Evolutionary conservation across 2,797 vertebrate species (phyloP).

Genomic region (Aythya fuligula): DNA sequence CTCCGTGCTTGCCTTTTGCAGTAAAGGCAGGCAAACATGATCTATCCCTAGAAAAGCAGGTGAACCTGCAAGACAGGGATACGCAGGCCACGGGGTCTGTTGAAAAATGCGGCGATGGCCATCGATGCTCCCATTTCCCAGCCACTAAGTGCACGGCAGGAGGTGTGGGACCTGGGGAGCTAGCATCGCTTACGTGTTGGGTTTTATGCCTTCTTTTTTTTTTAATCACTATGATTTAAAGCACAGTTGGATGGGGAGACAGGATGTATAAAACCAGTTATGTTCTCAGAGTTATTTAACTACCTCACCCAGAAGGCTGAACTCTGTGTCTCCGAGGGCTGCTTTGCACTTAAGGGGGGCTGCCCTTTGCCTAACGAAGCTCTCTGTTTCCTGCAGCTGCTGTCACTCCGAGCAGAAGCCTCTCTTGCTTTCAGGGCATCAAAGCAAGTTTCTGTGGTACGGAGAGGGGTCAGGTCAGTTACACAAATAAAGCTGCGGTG

Average conservation of each 20-base stretch:
- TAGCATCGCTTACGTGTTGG: neutral
- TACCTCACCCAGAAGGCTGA: neutral
- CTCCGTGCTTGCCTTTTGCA: neutral
- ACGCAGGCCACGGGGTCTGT: neutral
- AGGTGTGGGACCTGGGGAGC: neutral
- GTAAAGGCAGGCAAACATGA: neutral
- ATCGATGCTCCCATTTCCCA: neutral
- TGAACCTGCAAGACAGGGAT: neutral
- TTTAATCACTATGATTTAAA: neutral
- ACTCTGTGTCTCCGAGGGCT: neutral
- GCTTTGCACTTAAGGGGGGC: neutral
- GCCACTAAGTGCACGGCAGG: neutral
- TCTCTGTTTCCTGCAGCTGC: neutral
- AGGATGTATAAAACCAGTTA: neutral
- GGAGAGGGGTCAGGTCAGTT: neutral
- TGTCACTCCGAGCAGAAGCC: neutral
- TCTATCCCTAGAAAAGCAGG: neutral
- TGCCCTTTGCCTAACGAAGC: neutral
- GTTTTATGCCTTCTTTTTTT: neutral
- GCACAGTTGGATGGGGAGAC: neutral
- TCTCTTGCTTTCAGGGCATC: neutral
- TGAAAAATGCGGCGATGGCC: neutral
- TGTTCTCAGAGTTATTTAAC: neutral
- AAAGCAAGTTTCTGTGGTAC: neutral
- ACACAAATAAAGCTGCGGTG: neutral